Percentiles rank a stretch among this genome's conserved stretches.
These are phyloP conservation scores for Zingel zingel DNA, from an alignment of 2,113 vertebrate genomes.

Conservation along the genomic window DNA sequence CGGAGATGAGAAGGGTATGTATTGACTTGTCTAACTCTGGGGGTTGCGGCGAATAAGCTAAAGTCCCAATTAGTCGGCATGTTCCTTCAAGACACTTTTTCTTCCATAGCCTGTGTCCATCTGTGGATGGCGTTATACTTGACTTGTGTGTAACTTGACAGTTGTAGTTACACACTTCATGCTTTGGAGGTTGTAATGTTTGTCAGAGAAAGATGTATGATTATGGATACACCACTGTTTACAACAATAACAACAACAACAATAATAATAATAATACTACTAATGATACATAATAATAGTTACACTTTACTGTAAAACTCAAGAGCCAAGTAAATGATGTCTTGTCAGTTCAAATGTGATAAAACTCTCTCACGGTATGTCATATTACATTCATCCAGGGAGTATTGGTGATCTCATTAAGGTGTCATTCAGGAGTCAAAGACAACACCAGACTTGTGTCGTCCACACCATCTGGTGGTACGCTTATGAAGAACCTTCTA, in stretches of 20 bases:
- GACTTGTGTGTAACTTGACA: constrained; percentile 57
- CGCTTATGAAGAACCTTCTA: constrained; percentile 12
- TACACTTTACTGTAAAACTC: constrained; percentile 68
- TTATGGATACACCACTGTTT: constrained; percentile 69
- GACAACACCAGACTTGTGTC: constrained; percentile 3
- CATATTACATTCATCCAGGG: constrained; percentile 49
- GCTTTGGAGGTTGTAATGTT: constrained; percentile 49
- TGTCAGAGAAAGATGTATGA: constrained; percentile 44
- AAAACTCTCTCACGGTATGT: constrained; percentile 40
- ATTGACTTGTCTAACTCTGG: too few species aligned
- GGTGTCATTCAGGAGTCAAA: constrained; percentile 48
- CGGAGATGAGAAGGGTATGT: too few species aligned
- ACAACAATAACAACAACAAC: constrained; percentile 64
- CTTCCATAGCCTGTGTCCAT: constrained; percentile 52
- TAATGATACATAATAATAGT: constrained; percentile 47
- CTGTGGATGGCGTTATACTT: constrained; percentile 60
- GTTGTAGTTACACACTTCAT: constrained; percentile 42
- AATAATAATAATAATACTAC: constrained; percentile 43
- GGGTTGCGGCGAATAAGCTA: too few species aligned
- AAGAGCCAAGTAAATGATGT: constrained; percentile 73
- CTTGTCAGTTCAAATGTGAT: constrained; percentile 75
- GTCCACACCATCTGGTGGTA: neutral
- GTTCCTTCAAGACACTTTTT: constrained; percentile 29
- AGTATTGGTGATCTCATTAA: constrained; percentile 32
- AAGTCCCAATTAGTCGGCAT: too few species aligned